Conservation (phyloP, 2,888 invertebrate species). For the Amphipyra tragopoginis region DNA sequence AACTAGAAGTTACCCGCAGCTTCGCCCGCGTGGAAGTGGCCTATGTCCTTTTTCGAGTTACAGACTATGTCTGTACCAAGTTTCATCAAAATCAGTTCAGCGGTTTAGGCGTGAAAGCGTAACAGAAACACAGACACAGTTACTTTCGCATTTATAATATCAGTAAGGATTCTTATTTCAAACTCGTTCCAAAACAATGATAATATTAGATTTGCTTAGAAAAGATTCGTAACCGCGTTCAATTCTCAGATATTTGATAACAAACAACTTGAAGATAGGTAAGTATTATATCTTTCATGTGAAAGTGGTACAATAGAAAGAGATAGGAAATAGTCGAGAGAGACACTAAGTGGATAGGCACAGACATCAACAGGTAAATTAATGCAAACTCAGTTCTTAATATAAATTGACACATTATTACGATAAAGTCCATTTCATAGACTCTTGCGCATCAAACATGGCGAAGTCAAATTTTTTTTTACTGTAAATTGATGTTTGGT, state of each 20-base stretch:
- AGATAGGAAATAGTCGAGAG: neutral
- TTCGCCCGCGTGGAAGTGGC: too few species aligned
- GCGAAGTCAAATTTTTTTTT: too few species aligned
- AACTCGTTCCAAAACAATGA: neutral
- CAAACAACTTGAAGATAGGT: constrained; percentile 7
- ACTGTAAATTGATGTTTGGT: too few species aligned
- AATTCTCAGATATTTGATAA: constrained; percentile 5
- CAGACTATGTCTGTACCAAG: too few species aligned
- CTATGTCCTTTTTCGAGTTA: too few species aligned
- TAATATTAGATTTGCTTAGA: neutral
- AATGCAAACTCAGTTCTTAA: neutral
- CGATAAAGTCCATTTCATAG: neutral
- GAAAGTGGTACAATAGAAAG: constrained; percentile 1
- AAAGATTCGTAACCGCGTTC: neutral
- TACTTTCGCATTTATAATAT: too few species aligned
- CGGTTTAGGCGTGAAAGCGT: too few species aligned
- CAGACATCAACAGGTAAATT: constrained; percentile 5
- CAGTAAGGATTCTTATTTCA: too few species aligned
- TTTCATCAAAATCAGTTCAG: too few species aligned
- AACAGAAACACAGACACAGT: too few species aligned
- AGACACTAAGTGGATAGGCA: neutral
- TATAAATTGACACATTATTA: neutral
- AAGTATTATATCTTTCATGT: neutral
- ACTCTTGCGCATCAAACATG: neutral
- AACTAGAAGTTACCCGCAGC: too few species aligned